Conservation (phyloP, 2,113 vertebrate genomes). For the Pampusana beccarii region DNA sequence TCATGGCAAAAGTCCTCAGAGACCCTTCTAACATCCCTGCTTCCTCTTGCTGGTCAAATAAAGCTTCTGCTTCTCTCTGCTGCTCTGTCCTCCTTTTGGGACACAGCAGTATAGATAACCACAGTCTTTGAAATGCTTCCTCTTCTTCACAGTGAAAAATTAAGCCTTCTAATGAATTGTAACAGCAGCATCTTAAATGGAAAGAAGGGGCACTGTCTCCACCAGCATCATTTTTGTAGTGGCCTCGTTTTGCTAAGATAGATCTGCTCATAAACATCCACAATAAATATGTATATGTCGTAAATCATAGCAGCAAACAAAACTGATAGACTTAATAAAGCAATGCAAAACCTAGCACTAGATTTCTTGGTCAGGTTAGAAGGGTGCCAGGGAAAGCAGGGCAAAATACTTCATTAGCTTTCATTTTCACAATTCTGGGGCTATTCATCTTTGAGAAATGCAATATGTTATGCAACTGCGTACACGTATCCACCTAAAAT, state of each 20-base stretch:
- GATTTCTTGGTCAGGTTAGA: background rate
- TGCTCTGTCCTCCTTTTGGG: background rate
- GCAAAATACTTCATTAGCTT: conserved; percentile 21
- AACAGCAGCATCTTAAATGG: background rate
- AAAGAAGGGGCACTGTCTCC: background rate
- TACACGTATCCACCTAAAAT: background rate
- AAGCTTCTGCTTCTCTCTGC: background rate
- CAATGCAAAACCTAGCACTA: background rate
- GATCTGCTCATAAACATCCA: background rate
- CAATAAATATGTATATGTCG: background rate
- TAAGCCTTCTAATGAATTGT: background rate
- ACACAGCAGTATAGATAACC: background rate
- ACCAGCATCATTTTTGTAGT: background rate
- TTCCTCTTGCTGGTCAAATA: conserved; percentile 24
- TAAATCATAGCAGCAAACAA: background rate
- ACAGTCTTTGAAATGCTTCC: background rate
- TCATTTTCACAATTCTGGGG: background rate
- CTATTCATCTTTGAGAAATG: background rate
- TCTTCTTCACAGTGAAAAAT: background rate
- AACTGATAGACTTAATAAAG: background rate
- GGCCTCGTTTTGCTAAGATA: background rate
- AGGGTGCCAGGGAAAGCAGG: background rate
- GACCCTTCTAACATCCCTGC: background rate
- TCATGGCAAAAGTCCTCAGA: background rate
- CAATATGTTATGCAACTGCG: background rate